Evolutionary conservation across 2,113 vertebrate genomes (phyloP).

Genomic region (Brachyistius frenatus): DNA sequence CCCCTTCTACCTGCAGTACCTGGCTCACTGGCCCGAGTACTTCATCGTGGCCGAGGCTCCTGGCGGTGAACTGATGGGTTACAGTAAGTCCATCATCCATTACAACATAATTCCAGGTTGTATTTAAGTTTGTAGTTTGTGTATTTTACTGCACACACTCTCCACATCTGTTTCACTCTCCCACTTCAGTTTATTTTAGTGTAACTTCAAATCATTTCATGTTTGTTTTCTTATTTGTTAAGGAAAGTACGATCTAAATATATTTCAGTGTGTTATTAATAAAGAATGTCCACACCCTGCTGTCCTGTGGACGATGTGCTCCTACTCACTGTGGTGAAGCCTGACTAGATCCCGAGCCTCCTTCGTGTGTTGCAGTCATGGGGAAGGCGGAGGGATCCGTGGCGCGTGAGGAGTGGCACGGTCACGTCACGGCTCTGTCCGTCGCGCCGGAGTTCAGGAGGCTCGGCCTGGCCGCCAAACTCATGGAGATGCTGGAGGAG

Average conservation of each 20-base stretch:
- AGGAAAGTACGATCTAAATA: too few relatives aligned
- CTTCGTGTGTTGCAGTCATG: conserved; percentile 86
- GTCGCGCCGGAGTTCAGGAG: conserved; percentile 95
- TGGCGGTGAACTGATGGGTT: conserved; percentile 96
- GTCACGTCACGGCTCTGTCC: conserved; percentile 94
- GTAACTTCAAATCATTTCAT: too few relatives aligned
- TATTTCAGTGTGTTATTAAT: too few relatives aligned
- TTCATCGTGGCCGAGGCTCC: conserved; percentile 97
- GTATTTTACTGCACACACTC: too few relatives aligned
- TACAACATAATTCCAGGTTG: neutral
- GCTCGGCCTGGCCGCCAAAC: conserved; percentile 93
- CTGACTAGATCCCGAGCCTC: too few relatives aligned
- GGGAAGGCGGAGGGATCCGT: conserved; percentile 98
- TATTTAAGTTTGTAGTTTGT: neutral
- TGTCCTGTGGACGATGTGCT: too few relatives aligned
- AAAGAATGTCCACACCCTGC: too few relatives aligned
- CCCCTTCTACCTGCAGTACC: conserved; percentile 96
- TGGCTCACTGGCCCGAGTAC: conserved; percentile 98
- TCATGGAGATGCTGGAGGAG: conserved; percentile 97
- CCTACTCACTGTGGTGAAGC: too few relatives aligned
- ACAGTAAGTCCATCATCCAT: conserved; percentile 85
- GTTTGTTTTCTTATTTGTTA: too few relatives aligned
- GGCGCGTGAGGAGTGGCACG: conserved; percentile 95
- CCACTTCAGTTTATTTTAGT: too few relatives aligned
- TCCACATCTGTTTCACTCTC: too few relatives aligned